A percentile compares a stretch with the other conserved stretches of the same genome.
phyloP scores from a whole-genome alignment of 2,888 invertebrate species.

The Patella ulyssiponensis region DNA sequence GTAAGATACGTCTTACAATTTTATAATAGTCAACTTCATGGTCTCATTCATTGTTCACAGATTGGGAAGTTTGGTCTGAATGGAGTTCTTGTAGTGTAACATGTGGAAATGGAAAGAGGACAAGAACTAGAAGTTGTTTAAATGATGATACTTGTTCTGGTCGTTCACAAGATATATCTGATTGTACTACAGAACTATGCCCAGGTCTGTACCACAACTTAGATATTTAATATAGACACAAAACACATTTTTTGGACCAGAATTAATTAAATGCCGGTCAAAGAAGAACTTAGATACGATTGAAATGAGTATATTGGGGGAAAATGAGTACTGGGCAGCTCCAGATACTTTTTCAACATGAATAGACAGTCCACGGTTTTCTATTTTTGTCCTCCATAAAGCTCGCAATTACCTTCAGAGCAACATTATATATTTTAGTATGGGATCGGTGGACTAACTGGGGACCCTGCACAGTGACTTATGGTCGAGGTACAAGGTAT shows the following conservation, averaged over 20 bases:
- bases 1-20: too few species aligned
- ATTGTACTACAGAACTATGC: background rate
- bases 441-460: conserved; percentile 17
- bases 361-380: too few species aligned
- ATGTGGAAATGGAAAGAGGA: conserved; percentile 16
- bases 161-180: background rate
- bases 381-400: too few species aligned
- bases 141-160: background rate
- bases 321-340: too few species aligned
- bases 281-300: too few species aligned
- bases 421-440: conserved; percentile 3
- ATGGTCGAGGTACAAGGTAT: conserved; percentile 5
- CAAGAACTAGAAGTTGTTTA: conserved; percentile 10
- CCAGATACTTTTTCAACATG: too few species aligned
- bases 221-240: too few species aligned
- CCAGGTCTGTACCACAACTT: background rate
- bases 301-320: too few species aligned
- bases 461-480: conserved; percentile 15
- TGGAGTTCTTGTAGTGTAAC: conserved; percentile 20
- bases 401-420: too few species aligned
- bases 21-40: too few species aligned
- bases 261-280: too few species aligned
- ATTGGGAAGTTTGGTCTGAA: background rate
- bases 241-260: too few species aligned
- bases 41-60: background rate